Evolutionary conservation across 2,113 vertebrate species (phyloP), one percentile per base, ranked within the genome.

Genomic region (Sapajus apella): DNA sequence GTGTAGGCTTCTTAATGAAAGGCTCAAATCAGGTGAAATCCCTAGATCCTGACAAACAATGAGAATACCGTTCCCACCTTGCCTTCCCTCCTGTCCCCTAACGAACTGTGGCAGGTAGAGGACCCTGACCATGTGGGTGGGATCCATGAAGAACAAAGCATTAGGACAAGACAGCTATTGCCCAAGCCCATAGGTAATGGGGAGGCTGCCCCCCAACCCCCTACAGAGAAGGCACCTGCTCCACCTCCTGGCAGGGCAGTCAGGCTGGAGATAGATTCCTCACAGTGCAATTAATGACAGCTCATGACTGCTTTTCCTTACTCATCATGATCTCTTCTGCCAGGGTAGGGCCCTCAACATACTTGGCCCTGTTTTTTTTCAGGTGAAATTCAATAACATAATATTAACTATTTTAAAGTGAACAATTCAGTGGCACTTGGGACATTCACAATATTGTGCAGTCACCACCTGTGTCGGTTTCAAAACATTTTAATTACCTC

Each of bases 131-230:
- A 40, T 30, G 66, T 76, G 73, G 18, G 93, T 92, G 84, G 97
- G 98, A 96, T 97, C 97, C 98, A 85, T 98, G 98, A 98, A 99
- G 98, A 98, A 96, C 93, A 88, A 88, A 97, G 83, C 93, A 81
- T 77, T 86, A 87, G 61, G 82, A 17, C 1, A 40, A 25, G 25
- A 35, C 97, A 97, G 85, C 97, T 97, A 97, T 97, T 97, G 20
- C 0, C 73, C 23, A 20, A 2, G 12, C 32, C 87, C 30, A 0
- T 3, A 13, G 73, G 40, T 13, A 73, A 20, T 0, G 3, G 25
- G n/a, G 40, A 30, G 40, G 40, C 73, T 18, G 12, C 40, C 12
- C 2, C 23, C 13, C 23, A 14, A 17, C 12, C 32, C 27, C 58
- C 27, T 12, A 17, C 20, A 9, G n/a, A 82, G 87, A 87, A 64